Evolutionary conservation across 2,797 vertebrate species (phyloP).

Genomic region (Poecilia wingei): DNA sequence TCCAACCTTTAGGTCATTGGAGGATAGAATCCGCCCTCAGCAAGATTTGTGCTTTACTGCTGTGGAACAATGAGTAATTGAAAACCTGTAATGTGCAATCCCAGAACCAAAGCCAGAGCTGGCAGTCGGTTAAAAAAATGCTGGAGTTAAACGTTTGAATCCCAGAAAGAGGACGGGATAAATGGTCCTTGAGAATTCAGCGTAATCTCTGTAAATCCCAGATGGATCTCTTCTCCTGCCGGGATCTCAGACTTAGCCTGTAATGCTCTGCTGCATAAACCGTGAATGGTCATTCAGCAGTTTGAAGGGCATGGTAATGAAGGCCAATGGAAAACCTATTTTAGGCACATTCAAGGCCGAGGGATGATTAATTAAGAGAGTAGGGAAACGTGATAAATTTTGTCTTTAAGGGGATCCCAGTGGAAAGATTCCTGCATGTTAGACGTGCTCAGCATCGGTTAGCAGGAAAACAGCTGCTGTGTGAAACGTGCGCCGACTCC

Average conservation of each 20-base stretch:
- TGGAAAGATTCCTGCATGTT: constrained; percentile 13
- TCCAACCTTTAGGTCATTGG: constrained; percentile 39
- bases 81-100: constrained; percentile 22
- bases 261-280: constrained; percentile 29
- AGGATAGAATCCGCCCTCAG: constrained; percentile 18
- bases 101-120: constrained; percentile 6
- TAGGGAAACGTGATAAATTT: constrained; percentile 22
- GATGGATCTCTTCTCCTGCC: constrained; percentile 33
- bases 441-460: constrained; percentile 22
- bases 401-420: constrained; percentile 11
- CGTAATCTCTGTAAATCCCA: constrained; percentile 33
- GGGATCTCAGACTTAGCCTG: constrained; percentile 13
- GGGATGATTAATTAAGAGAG: constrained; percentile 19
- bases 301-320: constrained; percentile 48
- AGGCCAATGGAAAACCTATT: constrained; percentile 23
- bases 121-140: background rate
- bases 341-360: constrained; percentile 21
- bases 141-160: constrained; percentile 12
- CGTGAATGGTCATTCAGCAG: constrained; percentile 44
- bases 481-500: constrained; percentile 12
- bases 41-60: constrained; percentile 26
- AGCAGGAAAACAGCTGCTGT: background rate
- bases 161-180: constrained; percentile 23
- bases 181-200: constrained; percentile 31
- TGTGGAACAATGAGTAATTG: constrained; percentile 22